A percentile compares a stretch with the other conserved stretches of the same genome.
Evolutionary conservation across 2,888 invertebrate genomes (phyloP).

Genomic region (Neoitamus cyanurus): DNA sequence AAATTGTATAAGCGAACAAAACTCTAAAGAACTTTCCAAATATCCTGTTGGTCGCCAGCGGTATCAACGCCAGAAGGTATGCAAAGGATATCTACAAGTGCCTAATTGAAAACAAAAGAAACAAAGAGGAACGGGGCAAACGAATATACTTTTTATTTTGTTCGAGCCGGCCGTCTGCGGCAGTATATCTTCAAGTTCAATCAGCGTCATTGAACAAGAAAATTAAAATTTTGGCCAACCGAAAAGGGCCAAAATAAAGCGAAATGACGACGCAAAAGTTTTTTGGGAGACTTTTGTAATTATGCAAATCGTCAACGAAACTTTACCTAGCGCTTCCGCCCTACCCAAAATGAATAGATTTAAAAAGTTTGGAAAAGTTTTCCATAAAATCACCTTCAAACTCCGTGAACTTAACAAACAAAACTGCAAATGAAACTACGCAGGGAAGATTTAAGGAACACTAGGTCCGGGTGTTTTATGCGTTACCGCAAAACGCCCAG

Average conservation of each 20-base stretch:
- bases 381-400: conserved; percentile 39
- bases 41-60: not conserved
- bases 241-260: conserved; percentile 33
- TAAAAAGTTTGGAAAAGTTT: conserved; percentile 25
- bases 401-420: conserved; percentile 12
- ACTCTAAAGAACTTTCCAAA: not conserved
- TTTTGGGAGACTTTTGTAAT: conserved; percentile 44
- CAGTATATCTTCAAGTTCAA: conserved; percentile 46
- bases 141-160: not conserved
- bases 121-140: not conserved
- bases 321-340: conserved; percentile 34
- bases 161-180: not conserved
- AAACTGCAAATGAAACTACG: conserved; percentile 44
- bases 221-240: conserved; percentile 42
- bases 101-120: not conserved
- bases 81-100: not conserved
- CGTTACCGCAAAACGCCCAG: not conserved
- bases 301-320: conserved; percentile 45
- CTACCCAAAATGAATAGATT: conserved; percentile 33
- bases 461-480: not conserved
- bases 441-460: not conserved
- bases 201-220: conserved; percentile 48
- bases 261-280: conserved; percentile 36
- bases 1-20: not conserved
- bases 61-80: not conserved